Conservation (phyloP, 2,888 invertebrate species). For the Nephrotoma appendiculata region DNA sequence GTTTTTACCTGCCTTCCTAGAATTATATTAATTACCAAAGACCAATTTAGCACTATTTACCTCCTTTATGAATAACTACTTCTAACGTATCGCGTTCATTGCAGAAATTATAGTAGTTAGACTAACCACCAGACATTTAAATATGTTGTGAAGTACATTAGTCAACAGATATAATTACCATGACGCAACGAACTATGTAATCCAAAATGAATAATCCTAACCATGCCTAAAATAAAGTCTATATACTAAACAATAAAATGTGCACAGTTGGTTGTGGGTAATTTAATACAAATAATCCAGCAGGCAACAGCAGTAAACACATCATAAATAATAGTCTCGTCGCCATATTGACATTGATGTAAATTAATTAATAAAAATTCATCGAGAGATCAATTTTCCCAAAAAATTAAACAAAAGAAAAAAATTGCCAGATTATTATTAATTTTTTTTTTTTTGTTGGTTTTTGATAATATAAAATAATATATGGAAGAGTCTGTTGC, state of each 20-base stretch:
- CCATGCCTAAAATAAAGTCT: neutral
- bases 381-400: neutral
- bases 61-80: too few species aligned
- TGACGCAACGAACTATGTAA: neutral
- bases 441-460: neutral
- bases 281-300: neutral
- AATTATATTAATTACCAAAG: too few species aligned
- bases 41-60: too few species aligned
- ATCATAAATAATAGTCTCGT: neutral
- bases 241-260: neutral
- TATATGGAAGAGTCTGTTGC: neutral
- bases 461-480: neutral
- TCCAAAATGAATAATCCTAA: neutral
- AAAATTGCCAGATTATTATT: neutral
- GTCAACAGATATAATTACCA: neutral
- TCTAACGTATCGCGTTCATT: too few species aligned
- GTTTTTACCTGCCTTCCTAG: too few species aligned
- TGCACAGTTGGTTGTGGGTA: neutral
- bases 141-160: too few species aligned
- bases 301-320: neutral
- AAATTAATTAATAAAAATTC: neutral
- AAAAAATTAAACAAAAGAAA: neutral
- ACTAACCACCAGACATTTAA: too few species aligned
- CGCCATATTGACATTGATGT: neutral
- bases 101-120: too few species aligned